These are phyloP conservation scores for Mythimna albipuncta DNA, from an alignment of 2,888 invertebrate genomes.

Conservation along the genomic window DNA sequence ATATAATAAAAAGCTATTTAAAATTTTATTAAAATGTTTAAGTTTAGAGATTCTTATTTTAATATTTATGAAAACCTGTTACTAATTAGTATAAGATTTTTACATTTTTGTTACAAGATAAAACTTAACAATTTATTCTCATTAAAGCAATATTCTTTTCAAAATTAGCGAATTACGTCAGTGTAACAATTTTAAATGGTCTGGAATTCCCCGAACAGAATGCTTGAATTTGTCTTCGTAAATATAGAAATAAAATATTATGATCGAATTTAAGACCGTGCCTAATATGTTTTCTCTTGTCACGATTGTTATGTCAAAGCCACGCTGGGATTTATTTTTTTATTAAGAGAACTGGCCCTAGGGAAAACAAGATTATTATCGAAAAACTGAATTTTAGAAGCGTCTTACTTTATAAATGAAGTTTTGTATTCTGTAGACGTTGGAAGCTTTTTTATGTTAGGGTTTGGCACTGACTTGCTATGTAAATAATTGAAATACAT, in stretches of 20 bases:
- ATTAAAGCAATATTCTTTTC: constrained; percentile 1
- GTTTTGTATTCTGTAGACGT: constrained; percentile 4
- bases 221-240: constrained; percentile 5
- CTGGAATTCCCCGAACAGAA: neutral
- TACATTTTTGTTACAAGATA: neutral
- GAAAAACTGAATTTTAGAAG: constrained; percentile 11
- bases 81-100: neutral
- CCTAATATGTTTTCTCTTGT: constrained; percentile 8
- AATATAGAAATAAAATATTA: constrained; percentile 19
- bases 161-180: neutral
- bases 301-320: constrained; percentile 30
- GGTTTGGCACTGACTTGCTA: neutral
- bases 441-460: neutral
- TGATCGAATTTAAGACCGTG: constrained; percentile 1
- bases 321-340: constrained; percentile 48
- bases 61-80: neutral
- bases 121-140: neutral
- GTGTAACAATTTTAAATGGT: neutral
- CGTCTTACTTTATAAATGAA: constrained; percentile 9
- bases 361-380: constrained; percentile 33
- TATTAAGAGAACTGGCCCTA: constrained; percentile 30
- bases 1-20: neutral
- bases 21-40: neutral
- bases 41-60: neutral
- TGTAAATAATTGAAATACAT: neutral